phyloP scores from a whole-genome alignment of 2,113 vertebrate genomes.

The Plectropomus leopardus region DNA sequence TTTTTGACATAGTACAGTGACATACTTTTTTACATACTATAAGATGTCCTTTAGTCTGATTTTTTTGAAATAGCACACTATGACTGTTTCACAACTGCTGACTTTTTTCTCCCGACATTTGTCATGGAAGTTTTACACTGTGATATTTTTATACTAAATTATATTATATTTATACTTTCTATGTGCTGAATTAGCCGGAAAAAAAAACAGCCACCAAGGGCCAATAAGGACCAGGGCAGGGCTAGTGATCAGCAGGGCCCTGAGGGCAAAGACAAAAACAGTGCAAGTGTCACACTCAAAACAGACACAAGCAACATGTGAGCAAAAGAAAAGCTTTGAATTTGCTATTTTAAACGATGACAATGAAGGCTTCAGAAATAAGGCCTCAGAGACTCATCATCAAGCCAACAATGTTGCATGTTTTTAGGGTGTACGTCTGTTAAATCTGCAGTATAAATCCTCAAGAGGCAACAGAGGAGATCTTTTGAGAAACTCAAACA shows the following conservation, averaged over 20 bases:
- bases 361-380: neutral
- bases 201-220: no score
- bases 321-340: neutral
- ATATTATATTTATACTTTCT: no score
- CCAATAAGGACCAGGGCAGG: neutral
- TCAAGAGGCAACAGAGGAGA: neutral
- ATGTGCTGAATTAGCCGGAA: no score
- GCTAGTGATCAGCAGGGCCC: neutral
- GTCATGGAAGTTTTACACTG: no score
- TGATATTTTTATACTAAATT: no score
- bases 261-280: conserved; percentile 38
- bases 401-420: neutral
- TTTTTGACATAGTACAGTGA: no score
- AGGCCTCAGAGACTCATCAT: neutral
- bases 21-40: no score
- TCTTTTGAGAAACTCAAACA: neutral
- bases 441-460: neutral
- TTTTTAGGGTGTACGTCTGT: neutral
- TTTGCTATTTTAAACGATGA: neutral
- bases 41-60: no score
- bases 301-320: neutral
- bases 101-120: no score
- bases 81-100: no score
- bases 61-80: no score
- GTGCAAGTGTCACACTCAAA: neutral